These are phyloP conservation scores for Cecidostiba fungosa DNA, from an alignment of 2,888 invertebrate species.

Conservation along the genomic window DNA sequence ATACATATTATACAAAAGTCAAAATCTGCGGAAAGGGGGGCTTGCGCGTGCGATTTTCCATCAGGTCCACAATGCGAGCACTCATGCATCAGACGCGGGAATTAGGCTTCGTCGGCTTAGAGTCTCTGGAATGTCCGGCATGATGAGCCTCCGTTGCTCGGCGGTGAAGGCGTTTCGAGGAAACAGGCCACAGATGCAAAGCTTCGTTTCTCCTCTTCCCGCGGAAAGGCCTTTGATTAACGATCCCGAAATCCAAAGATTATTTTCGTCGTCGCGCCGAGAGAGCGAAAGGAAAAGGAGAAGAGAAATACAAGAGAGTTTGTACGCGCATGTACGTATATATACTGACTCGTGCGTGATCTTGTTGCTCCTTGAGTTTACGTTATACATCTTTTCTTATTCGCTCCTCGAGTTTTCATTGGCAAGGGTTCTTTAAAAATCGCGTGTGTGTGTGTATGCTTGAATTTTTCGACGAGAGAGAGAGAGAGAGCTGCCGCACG, in stretches of 20 bases:
- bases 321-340: not conserved
- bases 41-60: conserved; percentile 1
- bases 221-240: conserved; percentile 69
- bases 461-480: too few species aligned
- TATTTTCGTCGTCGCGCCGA: conserved; percentile 64
- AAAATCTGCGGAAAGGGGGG: not conserved
- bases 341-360: not conserved
- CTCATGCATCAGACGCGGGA: not conserved
- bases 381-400: conserved; percentile 6
- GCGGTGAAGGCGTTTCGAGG: not conserved
- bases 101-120: not conserved
- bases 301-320: not conserved
- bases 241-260: conserved; percentile 69
- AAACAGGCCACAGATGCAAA: conserved; percentile 20
- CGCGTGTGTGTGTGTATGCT: not conserved
- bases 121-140: not conserved
- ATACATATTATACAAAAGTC: conserved; percentile 15
- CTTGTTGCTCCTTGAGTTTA: conserved; percentile 15
- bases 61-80: not conserved
- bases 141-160: conserved; percentile 23
- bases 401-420: not conserved
- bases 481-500: too few species aligned
- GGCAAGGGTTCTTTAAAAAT: not conserved
- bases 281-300: conserved; percentile 4
- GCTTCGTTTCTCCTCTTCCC: not conserved